phyloP scores from a whole-genome alignment of 2,113 vertebrate genomes.

The Cheirogaleus medius region DNA sequence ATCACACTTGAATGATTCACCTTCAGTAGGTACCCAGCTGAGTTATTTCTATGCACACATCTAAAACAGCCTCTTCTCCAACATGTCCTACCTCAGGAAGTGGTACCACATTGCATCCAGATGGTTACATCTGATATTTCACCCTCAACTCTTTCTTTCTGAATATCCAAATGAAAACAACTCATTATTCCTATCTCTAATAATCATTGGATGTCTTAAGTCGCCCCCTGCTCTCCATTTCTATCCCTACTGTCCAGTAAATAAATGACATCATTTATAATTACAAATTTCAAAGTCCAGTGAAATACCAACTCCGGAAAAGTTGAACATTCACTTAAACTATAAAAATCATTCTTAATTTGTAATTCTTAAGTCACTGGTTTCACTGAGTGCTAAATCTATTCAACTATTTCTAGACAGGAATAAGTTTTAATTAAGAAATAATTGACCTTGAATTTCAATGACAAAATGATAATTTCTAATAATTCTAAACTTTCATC shows the following conservation, averaged over 20 bases:
- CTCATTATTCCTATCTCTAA: neutral
- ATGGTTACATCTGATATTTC: neutral
- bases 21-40: neutral
- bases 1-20: neutral
- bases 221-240: neutral
- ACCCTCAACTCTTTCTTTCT: neutral
- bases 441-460: neutral
- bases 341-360: neutral
- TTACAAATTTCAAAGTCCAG: neutral
- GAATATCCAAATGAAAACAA: neutral
- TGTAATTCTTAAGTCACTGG: neutral
- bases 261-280: neutral
- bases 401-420: neutral
- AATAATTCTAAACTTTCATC: neutral
- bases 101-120: neutral
- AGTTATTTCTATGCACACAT: neutral
- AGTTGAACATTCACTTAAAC: neutral
- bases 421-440: neutral
- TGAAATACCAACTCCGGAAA: neutral
- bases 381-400: neutral
- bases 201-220: neutral
- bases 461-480: neutral
- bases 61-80: accelerated
- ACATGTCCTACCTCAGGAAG: neutral
- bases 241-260: neutral